Evolutionary conservation across 2,888 invertebrate species (phyloP), one percentile per base, ranked within the genome.

Genomic region (Thelaira solivaga): DNA sequence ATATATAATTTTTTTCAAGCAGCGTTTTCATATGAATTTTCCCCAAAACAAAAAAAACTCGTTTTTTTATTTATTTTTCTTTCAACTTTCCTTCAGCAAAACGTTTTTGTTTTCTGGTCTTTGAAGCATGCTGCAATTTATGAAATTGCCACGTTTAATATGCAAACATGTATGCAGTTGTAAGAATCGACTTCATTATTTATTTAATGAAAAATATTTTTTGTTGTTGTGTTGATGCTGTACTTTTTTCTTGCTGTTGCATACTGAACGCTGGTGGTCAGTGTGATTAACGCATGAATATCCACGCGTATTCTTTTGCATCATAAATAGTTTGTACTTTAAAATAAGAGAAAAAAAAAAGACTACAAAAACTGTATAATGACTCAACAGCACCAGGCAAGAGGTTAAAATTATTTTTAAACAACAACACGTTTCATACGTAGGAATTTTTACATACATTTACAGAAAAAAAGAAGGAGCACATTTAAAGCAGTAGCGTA

Each of bases 101-200:
- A 34, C 22, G n/a, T 16, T 11, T 47, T 16, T 69, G 49, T 72
- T 55, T 26, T 18, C 10, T 29, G 36, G 4, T 16, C n/a, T 51
- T 51, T 49, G 53, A 45, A 47, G 43, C 67, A 49, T 55, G 57
- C 57, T 68, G 61, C 67, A 72, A 67, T 72, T 77, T 77, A 62
- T 77, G 76, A 77, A 77, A 77, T 67, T 77, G 72, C 76, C 67
- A 68, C 72, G 67, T 72, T 72, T 68, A 72, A 77, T 72, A 77
- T 72, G 72, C 61, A 71, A 20, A 67, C 41, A 45, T 51, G 34
- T 26, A 61, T 45, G 67, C 57, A 34, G 67, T 62, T 47, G 61
- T 43, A 57, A 72, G 65, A 77, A 62, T 77, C 72, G 62, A 77
- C 76, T 77, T 77, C 76, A 77, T 77, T 77, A 77, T 72, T 72